A percentile compares a stretch with the other conserved stretches of the same genome.
phyloP scores from a whole-genome alignment of 2,113 vertebrate genomes.

The Elgaria multicarinata region DNA sequence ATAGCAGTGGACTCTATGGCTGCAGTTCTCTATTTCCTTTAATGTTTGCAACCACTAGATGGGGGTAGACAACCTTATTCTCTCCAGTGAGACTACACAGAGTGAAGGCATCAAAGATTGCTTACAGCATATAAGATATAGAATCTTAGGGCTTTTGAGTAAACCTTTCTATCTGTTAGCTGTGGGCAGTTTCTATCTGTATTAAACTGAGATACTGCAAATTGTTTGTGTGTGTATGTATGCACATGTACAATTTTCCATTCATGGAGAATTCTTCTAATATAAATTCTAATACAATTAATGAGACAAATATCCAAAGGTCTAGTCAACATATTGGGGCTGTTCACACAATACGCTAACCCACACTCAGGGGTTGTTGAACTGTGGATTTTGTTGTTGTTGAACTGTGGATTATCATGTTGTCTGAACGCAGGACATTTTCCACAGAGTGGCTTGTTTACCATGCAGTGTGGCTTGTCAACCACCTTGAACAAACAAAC shows the following conservation, averaged over 20 bases:
- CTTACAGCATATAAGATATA: rapidly evolving
- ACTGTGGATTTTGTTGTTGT: too few relatives aligned
- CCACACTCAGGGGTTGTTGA: too few relatives aligned
- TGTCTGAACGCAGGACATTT: too few relatives aligned
- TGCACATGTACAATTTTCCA: not conserved
- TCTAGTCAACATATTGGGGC: not conserved
- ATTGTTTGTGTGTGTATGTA: not conserved
- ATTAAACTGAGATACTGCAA: constrained; percentile 32
- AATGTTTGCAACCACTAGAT: constrained; percentile 64
- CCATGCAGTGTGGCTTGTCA: too few relatives aligned
- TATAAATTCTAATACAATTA: constrained; percentile 24
- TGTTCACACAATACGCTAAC: too few relatives aligned
- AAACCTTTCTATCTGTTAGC: constrained; percentile 57
- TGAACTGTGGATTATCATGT: too few relatives aligned
- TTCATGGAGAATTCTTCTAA: constrained; percentile 31
- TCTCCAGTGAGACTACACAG: not conserved
- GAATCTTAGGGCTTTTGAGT: not conserved
- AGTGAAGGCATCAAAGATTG: not conserved
- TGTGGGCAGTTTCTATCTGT: constrained; percentile 41
- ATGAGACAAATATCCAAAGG: constrained; percentile 19
- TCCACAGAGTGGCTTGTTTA: too few relatives aligned
- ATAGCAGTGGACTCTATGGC: not conserved
- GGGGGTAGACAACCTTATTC: constrained; percentile 70
- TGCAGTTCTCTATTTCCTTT: not conserved
- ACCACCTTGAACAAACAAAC: too few relatives aligned